Conservation (phyloP, 2,113 vertebrate genomes). For the Oreochromis aureus region DNA sequence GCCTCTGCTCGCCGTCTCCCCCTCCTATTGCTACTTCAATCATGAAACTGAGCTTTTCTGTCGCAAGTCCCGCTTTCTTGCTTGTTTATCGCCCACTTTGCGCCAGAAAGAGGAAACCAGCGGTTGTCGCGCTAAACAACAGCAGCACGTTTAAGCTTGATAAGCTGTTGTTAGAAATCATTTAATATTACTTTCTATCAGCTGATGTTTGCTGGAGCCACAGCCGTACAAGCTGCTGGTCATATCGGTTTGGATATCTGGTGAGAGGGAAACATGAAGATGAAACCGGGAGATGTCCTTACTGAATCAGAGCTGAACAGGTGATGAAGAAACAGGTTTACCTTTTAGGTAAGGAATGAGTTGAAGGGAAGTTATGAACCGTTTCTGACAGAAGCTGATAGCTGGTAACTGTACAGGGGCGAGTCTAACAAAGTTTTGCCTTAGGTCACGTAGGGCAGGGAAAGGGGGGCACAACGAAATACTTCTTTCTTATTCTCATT, state of each 20-base stretch:
- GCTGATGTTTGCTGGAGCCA: background rate
- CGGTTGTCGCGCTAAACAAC: background rate
- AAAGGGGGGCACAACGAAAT: background rate
- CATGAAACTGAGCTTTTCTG: background rate
- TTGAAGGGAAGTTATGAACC: background rate
- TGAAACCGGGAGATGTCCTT: background rate
- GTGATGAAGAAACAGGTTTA: background rate
- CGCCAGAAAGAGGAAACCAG: background rate
- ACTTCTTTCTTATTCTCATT: background rate
- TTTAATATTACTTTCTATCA: background rate
- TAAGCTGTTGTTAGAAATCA: background rate
- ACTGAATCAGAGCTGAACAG: background rate
- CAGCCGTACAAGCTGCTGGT: background rate
- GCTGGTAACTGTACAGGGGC: background rate
- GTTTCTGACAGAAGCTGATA: background rate
- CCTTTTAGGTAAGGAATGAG: background rate
- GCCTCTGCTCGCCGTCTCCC: background rate
- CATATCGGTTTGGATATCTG: background rate
- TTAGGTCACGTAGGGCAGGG: background rate
- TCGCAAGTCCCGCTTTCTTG: background rate
- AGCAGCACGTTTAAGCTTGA: background rate
- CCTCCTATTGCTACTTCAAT: background rate
- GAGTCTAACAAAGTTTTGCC: background rate
- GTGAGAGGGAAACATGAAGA: background rate
- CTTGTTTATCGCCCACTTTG: no score